Percentiles rank a stretch among this genome's conserved stretches.
These are phyloP conservation scores for Rhopalosiphum maidis DNA, from an alignment of 1,140 invertebrate species.

Conservation along the genomic window DNA sequence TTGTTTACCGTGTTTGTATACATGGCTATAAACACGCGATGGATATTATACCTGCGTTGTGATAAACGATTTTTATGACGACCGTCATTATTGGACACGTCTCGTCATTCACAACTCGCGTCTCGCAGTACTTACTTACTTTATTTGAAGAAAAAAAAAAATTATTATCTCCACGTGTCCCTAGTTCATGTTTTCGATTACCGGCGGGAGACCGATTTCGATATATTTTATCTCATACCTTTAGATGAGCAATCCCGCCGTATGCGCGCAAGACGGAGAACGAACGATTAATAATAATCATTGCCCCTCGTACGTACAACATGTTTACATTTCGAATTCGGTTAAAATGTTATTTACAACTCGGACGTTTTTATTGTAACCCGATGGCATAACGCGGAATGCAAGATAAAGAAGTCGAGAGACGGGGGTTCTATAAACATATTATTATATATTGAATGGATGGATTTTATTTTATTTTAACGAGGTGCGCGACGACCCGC, in stretches of 20 bases:
- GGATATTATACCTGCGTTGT: background rate
- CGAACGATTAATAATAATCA: slow-evolving; percentile 55
- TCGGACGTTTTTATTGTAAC: slow-evolving; percentile 46
- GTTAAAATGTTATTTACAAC: slow-evolving; percentile 43
- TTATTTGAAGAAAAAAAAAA: background rate
- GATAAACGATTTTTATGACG: slow-evolving; percentile 23
- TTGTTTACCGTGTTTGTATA: background rate
- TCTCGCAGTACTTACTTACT: background rate
- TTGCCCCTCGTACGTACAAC: background rate
- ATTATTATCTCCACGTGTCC: background rate
- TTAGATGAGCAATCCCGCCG: background rate
- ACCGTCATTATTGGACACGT: background rate
- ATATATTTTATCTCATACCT: background rate
- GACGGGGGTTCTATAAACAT: background rate
- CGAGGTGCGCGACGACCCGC: slow-evolving; percentile 27
- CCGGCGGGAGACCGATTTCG: slow-evolving; percentile 15
- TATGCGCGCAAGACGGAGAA: background rate
- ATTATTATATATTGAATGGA: background rate
- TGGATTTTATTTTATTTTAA: slow-evolving; percentile 38
- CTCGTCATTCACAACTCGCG: background rate
- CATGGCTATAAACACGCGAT: background rate
- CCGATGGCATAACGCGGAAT: background rate
- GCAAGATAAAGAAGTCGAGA: background rate
- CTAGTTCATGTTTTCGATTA: slow-evolving; percentile 23
- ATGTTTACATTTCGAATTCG: slow-evolving; percentile 52